These are phyloP conservation scores for Tribolium freemani DNA, from an alignment of 2,888 invertebrate species.

Conservation along the genomic window DNA sequence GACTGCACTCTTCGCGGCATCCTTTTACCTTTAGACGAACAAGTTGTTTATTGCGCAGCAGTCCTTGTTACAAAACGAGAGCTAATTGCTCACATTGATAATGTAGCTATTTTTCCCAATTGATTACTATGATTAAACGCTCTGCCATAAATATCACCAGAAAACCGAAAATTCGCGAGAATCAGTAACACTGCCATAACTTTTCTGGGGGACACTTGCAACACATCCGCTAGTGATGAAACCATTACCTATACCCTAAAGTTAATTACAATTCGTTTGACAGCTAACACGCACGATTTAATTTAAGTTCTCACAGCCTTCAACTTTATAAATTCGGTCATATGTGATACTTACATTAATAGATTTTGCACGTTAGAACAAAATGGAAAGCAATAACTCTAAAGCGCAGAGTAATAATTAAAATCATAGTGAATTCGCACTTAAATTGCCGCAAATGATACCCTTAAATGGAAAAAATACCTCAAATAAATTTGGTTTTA, in stretches of 20 bases:
- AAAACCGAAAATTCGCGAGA: neutral
- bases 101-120: neutral
- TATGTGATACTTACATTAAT: constrained; percentile 43
- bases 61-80: constrained; percentile 16
- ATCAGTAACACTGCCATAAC: neutral
- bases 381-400: constrained; percentile 20
- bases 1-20: constrained; percentile 21
- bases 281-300: constrained; percentile 44
- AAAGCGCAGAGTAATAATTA: constrained; percentile 12
- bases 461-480: constrained; percentile 18
- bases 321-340: constrained; percentile 54
- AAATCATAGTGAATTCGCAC: constrained; percentile 8
- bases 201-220: constrained; percentile 33
- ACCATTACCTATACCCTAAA: constrained; percentile 37
- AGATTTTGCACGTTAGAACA: constrained; percentile 40
- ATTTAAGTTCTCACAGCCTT: constrained; percentile 47
- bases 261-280: constrained; percentile 47
- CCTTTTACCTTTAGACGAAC: constrained; percentile 21
- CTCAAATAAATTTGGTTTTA: neutral
- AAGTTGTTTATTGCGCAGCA: constrained; percentile 23
- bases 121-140: neutral
- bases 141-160: neutral
- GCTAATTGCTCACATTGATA: neutral
- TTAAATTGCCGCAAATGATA: constrained; percentile 16
- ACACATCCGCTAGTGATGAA: constrained; percentile 47